These are phyloP conservation scores for Melanotus villosus DNA, from an alignment of 2,888 invertebrate genomes.

Conservation along the genomic window DNA sequence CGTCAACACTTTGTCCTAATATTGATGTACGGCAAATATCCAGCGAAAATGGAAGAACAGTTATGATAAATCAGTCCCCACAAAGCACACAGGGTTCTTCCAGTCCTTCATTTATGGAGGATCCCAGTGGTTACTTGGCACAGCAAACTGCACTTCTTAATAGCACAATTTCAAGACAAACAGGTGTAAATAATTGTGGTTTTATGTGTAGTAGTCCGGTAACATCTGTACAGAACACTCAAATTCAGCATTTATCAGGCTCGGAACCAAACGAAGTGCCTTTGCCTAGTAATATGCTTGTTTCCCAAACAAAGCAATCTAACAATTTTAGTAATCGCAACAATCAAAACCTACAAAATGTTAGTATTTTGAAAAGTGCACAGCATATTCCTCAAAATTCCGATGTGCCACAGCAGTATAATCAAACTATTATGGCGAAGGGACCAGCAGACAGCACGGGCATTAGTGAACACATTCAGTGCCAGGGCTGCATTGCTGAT, in stretches of 20 bases:
- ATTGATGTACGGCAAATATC: slow-evolving; percentile 73
- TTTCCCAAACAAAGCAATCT: slow-evolving; percentile 58
- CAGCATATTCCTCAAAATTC: slow-evolving; percentile 18
- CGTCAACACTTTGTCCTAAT: slow-evolving; percentile 71
- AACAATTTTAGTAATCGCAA: slow-evolving; percentile 55
- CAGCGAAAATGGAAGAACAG: slow-evolving; percentile 65
- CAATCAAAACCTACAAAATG: slow-evolving; percentile 58
- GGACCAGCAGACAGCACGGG: slow-evolving; percentile 61
- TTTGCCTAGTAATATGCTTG: slow-evolving; percentile 65
- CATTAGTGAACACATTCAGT: slow-evolving; percentile 66
- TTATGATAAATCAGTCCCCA: slow-evolving; percentile 61
- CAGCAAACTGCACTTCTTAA: slow-evolving; percentile 91
- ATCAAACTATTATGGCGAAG: slow-evolving; percentile 53
- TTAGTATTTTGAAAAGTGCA: slow-evolving; percentile 34
- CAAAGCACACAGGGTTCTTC: slow-evolving; percentile 59
- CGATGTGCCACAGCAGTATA: slow-evolving; percentile 50
- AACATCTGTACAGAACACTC: slow-evolving; percentile 56
- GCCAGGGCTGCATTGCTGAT: slow-evolving; percentile 72
- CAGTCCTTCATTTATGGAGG: slow-evolving; percentile 90
- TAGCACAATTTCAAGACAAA: slow-evolving; percentile 83
- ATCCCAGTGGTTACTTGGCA: slow-evolving; percentile 91
- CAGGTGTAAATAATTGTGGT: slow-evolving; percentile 63
- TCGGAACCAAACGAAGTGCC: slow-evolving; percentile 65
- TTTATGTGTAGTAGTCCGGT: slow-evolving; percentile 63
- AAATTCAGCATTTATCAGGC: slow-evolving; percentile 57